phyloP scores from a whole-genome alignment of 2,113 vertebrate species.

The Synchiropus splendidus region DNA sequence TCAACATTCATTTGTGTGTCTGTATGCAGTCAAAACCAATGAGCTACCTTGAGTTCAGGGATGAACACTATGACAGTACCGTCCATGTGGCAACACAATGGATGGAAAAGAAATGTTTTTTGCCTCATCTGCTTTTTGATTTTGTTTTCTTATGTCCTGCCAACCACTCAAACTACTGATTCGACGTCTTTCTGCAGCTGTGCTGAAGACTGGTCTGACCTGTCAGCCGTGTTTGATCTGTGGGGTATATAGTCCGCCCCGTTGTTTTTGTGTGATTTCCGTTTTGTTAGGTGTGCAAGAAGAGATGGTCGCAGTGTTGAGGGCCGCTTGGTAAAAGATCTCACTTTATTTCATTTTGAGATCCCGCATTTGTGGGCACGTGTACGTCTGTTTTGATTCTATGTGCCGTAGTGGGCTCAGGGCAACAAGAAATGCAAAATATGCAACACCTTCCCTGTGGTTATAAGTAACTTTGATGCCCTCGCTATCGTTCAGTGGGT shows the following conservation, averaged over 20 bases:
- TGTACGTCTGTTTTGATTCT: conserved; percentile 21
- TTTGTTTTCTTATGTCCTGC: conserved; percentile 3
- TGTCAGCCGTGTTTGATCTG: conserved; percentile 11
- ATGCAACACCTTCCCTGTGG: conserved; percentile 24
- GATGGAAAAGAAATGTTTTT: conserved; percentile 25
- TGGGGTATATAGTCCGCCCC: conserved; percentile 6
- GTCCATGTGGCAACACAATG: conserved; percentile 24
- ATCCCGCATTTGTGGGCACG: conserved; percentile 13
- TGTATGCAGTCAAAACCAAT: conserved; percentile 34
- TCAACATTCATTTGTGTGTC: too few relatives aligned
- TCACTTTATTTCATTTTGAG: conserved; percentile 21
- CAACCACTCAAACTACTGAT: conserved; percentile 11
- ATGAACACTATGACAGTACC: too few relatives aligned
- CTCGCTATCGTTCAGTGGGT: too few relatives aligned
- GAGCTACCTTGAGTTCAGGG: conserved; percentile 30
- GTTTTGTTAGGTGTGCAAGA: conserved; percentile 30
- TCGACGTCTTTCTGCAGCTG: conserved; percentile 20
- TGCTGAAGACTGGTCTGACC: conserved; percentile 10
- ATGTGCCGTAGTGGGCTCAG: conserved; percentile 34
- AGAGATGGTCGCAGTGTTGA: conserved; percentile 26
- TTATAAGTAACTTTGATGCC: too few relatives aligned
- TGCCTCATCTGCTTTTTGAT: conserved; percentile 31
- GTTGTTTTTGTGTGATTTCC: conserved; percentile 9
- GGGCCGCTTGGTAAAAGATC: conserved; percentile 18
- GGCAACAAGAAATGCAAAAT: conserved; percentile 53